These are phyloP conservation scores for Agrochola lychnidis DNA, from an alignment of 2,888 invertebrate genomes.

Conservation along the genomic window DNA sequence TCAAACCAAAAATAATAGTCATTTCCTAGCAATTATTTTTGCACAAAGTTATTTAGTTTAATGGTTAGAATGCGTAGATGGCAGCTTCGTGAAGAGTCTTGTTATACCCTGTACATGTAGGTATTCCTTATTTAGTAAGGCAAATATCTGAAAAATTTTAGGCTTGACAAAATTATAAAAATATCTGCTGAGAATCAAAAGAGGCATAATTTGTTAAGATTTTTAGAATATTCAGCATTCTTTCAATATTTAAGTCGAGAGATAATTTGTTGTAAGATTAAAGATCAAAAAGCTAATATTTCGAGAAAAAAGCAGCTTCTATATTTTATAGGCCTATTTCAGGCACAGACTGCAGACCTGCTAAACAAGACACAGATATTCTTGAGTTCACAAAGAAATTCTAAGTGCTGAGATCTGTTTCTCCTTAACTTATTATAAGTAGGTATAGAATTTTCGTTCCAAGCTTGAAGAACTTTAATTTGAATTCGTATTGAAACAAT, in stretches of 20 bases:
- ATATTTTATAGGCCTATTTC: neutral
- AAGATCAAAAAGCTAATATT: neutral
- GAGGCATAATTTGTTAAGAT: neutral
- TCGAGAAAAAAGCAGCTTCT: neutral
- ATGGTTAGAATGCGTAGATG: too few relatives aligned
- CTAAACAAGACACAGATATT: slow-evolving; percentile 2
- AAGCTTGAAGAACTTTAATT: slow-evolving; percentile 9
- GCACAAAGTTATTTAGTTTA: too few relatives aligned
- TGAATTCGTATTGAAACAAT: slow-evolving; percentile 9
- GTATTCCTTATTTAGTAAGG: neutral
- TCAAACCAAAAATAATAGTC: too few relatives aligned
- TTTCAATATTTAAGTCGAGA: neutral
- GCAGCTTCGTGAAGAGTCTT: too few relatives aligned
- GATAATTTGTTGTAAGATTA: neutral
- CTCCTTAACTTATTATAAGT: neutral
- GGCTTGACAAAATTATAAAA: neutral
- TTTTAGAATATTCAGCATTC: neutral
- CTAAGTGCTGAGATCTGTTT: neutral
- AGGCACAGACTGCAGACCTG: neutral
- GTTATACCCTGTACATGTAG: neutral
- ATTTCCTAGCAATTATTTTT: too few relatives aligned
- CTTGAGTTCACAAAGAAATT: slow-evolving; percentile 7
- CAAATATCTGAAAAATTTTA: too few relatives aligned
- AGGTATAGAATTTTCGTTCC: neutral
- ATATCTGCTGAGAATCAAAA: neutral